phyloP scores from a whole-genome alignment of 1,140 invertebrate species.

The Zaprionus capensis region DNA sequence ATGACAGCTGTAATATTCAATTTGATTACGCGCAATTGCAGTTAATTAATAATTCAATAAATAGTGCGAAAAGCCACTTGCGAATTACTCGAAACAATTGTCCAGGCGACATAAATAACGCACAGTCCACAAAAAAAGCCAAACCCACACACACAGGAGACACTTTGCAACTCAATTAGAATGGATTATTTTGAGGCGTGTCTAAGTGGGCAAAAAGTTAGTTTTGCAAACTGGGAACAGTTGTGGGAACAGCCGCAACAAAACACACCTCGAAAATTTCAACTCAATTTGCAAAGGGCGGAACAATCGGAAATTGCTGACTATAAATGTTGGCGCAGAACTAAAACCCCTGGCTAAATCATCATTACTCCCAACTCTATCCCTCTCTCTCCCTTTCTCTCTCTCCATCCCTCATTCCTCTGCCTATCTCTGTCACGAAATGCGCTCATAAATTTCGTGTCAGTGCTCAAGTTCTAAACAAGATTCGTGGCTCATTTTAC shows the following conservation, averaged over 20 bases:
- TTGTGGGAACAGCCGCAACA: background rate
- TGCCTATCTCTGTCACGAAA: constrained; percentile 13
- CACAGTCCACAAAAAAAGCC: constrained; percentile 9
- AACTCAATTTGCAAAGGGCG: constrained; percentile 11
- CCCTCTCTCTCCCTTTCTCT: background rate
- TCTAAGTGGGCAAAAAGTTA: constrained; percentile 1
- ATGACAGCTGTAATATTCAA: constrained; percentile 76
- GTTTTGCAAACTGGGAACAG: background rate
- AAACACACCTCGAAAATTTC: constrained; percentile 19
- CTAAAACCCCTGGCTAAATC: constrained; percentile 18
- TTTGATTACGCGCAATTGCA: constrained; percentile 70
- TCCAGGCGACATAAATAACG: constrained; percentile 27
- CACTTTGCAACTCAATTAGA: constrained; percentile 5
- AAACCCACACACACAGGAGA: background rate
- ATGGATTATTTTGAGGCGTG: background rate
- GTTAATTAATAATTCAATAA: constrained; percentile 82
- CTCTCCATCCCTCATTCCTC: background rate
- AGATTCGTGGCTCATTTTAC: constrained; percentile 53
- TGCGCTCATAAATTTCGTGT: constrained; percentile 60
- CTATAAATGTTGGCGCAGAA: constrained; percentile 21
- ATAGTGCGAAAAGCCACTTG: constrained; percentile 63
- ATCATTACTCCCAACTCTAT: constrained; percentile 17
- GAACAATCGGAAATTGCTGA: constrained; percentile 24
- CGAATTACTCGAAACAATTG: constrained; percentile 69
- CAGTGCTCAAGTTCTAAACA: constrained; percentile 42